Evolutionary conservation across 2,888 invertebrate species (phyloP).

Genomic region (Rhagophthalmus giganteus): DNA sequence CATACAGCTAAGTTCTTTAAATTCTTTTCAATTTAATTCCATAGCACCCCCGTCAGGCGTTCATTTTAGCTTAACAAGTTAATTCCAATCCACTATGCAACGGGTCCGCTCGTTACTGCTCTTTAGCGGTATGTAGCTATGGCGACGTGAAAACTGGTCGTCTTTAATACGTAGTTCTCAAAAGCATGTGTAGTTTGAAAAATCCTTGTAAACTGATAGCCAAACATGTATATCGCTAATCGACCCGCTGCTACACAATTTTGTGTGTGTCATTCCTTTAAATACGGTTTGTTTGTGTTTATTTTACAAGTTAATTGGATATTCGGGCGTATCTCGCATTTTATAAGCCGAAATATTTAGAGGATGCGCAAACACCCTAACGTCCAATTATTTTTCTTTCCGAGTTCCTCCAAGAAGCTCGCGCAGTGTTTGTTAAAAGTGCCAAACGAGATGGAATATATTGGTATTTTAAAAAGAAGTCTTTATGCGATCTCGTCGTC

Average conservation of each 20-base stretch:
- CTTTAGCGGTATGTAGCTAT: slow-evolving; percentile 22
- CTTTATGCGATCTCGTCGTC: slow-evolving; percentile 21
- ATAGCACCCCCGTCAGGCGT: slow-evolving; percentile 38
- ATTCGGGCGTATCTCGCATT: slow-evolving; percentile 14
- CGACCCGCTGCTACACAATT: slow-evolving; percentile 6
- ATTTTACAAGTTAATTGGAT: slow-evolving; percentile 24
- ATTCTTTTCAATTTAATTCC: slow-evolving; percentile 45
- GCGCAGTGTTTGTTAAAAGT: slow-evolving; percentile 38
- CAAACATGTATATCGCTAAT: slow-evolving; percentile 6
- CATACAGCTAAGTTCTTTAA: slow-evolving; percentile 37
- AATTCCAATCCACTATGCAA: slow-evolving; percentile 45
- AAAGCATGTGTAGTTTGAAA: slow-evolving; percentile 33
- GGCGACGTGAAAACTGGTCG: slow-evolving; percentile 27
- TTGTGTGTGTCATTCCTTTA: slow-evolving; percentile 7
- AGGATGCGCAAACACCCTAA: slow-evolving; percentile 28
- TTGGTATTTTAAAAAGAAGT: slow-evolving; percentile 33
- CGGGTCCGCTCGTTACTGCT: slow-evolving; percentile 38
- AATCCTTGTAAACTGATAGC: slow-evolving; percentile 29
- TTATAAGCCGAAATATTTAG: slow-evolving; percentile 27
- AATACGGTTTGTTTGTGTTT: slow-evolving; percentile 15
- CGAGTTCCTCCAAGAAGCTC: slow-evolving; percentile 25
- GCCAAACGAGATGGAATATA: slow-evolving; percentile 40
- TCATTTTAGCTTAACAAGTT: slow-evolving; percentile 49
- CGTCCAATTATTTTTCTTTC: slow-evolving; percentile 33
- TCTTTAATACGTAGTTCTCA: slow-evolving; percentile 26